Evolutionary conservation across 2,797 vertebrate genomes (phyloP).

Genomic region (Propithecus deckenii): DNA sequence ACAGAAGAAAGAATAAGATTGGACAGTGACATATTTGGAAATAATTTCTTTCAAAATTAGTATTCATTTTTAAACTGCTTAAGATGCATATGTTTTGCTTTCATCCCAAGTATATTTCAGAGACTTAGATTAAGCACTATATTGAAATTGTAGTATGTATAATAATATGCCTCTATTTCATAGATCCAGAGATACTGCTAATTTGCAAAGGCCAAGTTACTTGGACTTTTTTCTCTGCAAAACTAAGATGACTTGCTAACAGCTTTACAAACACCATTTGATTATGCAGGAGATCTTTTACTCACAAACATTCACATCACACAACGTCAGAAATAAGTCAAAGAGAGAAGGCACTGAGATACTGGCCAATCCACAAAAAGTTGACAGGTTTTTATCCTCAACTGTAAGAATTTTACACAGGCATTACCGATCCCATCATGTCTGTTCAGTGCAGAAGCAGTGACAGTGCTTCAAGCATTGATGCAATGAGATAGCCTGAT

Average conservation of each 20-base stretch:
- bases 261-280: background rate
- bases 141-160: background rate
- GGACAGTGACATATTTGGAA: conserved; percentile 50
- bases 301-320: background rate
- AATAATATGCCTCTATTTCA: conserved; percentile 15
- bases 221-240: background rate
- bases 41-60: conserved; percentile 53
- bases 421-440: background rate
- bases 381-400: background rate
- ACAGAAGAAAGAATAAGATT: conserved; percentile 22
- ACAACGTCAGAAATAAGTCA: background rate
- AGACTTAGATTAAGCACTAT: conserved; percentile 5
- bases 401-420: background rate
- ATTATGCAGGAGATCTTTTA: background rate
- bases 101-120: conserved; percentile 47
- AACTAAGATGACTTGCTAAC: background rate
- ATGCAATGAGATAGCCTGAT: background rate
- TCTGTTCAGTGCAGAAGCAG: background rate
- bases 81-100: conserved; percentile 32
- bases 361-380: background rate
- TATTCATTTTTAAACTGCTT: conserved; percentile 55
- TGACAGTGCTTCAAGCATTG: too few species aligned
- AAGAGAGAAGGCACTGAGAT: background rate
- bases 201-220: conserved; percentile 45
- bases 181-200: background rate